Evolutionary conservation across 2,113 vertebrate species (phyloP), one percentile per base, ranked within the genome.

Genomic region (Brachyhypopomus gauderio): DNA sequence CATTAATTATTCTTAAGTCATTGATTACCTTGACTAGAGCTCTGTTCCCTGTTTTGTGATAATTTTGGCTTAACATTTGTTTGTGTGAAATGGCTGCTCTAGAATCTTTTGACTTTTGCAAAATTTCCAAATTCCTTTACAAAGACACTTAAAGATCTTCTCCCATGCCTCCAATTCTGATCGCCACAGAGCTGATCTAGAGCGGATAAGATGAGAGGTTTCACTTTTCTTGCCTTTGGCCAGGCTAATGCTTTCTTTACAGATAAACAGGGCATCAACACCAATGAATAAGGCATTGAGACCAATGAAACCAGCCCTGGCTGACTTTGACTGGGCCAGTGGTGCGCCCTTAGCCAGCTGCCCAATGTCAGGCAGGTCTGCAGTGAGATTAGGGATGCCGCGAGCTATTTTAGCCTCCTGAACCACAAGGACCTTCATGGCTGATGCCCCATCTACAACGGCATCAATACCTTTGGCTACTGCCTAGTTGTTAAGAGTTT

Each of bases 211-310:
- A 72, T 82, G 78, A 30, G 88, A 84, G 3, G 60, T 5, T 25
- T 88, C 83, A 76, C 67, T 88, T 52, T 88, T 87, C 73, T 80
- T 89, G 0, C 86, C 88, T 74, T 84, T 83, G 34, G 88, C 80
- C 59, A 90, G 64, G 77, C 74, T 85, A 0, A 89, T 48, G 19
- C 87, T 85, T n/a, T 86, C 85, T 75, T 84, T 88, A 20, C 83
- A 85, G 79, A 90, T 89, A 72, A 83, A 85, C 20, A 89, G 22
- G 0, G 87, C 74, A 78, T 90, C 89, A 30, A 90, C 3, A 3
- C 87, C 89, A 55, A 90, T 87, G 41, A 90, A 90, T 12, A 87
- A 45, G 36, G 80, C 82, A 27, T 86, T 87, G 34, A 87, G 5
- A 0, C 78, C 41, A 34, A 90, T 88, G 1, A 88, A 76, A 16